Evolutionary conservation across 2,888 invertebrate species (phyloP).

Genomic region (Chrysolina americana): DNA sequence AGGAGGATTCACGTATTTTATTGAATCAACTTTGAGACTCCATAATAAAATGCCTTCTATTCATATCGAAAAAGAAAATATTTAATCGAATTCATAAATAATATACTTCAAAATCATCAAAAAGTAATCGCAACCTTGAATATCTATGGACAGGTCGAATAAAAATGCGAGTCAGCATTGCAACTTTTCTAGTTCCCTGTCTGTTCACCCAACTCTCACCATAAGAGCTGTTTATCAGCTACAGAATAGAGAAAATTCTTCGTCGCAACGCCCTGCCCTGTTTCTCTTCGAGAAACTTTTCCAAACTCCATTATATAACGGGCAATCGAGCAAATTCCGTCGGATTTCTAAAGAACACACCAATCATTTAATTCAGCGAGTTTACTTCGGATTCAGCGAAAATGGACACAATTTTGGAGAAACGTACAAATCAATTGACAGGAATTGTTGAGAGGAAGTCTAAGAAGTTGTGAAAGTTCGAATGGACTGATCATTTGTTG

Average conservation of each 20-base stretch:
- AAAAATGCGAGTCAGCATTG: not conserved
- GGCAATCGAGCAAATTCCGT: slow-evolving; percentile 37
- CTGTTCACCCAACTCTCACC: slow-evolving; percentile 21
- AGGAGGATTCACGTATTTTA: too few relatives aligned
- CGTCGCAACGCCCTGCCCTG: not conserved
- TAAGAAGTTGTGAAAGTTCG: not conserved
- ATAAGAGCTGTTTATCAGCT: slow-evolving; percentile 26
- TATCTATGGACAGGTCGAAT: not conserved
- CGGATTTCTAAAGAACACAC: slow-evolving; percentile 39
- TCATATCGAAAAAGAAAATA: too few relatives aligned
- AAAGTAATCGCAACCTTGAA: not conserved
- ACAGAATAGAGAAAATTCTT: slow-evolving; percentile 19
- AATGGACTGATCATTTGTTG: not conserved
- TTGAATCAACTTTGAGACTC: too few relatives aligned
- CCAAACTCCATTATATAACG: slow-evolving; percentile 39
- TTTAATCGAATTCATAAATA: too few relatives aligned
- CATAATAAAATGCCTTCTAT: too few relatives aligned
- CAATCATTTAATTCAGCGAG: slow-evolving; percentile 43
- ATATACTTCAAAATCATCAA: too few relatives aligned
- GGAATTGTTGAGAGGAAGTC: not conserved
- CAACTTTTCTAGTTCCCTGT: not conserved
- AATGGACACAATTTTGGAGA: slow-evolving; percentile 31
- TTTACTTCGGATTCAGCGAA: slow-evolving; percentile 32
- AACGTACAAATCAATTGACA: slow-evolving; percentile 30
- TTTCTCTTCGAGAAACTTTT: slow-evolving; percentile 26